A percentile compares a stretch with the other conserved stretches of the same genome.
Evolutionary conservation across 2,888 invertebrate species (phyloP).

Genomic region (Aethes cnicana): DNA sequence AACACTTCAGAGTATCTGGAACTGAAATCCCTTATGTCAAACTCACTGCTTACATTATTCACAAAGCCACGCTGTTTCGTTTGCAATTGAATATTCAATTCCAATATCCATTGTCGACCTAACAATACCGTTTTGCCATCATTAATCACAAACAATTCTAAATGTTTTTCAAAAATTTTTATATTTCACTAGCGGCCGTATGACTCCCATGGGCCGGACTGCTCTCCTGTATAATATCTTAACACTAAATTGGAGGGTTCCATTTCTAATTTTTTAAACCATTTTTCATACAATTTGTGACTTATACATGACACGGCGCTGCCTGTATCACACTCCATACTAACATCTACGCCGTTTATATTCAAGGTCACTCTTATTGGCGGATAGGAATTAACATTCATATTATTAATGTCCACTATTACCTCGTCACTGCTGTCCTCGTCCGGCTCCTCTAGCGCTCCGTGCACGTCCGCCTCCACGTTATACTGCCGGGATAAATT

Average conservation of each 20-base stretch:
- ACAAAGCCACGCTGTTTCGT: neutral
- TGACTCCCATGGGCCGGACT: neutral
- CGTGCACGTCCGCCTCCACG: neutral
- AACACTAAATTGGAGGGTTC: neutral
- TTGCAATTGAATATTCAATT: neutral
- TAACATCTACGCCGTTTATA: neutral
- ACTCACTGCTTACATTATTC: neutral
- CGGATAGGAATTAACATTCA: neutral
- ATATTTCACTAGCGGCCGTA: neutral
- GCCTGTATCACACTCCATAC: slow-evolving; percentile 1
- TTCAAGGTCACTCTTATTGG: neutral
- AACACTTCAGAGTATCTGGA: slow-evolving; percentile 7
- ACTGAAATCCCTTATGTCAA: neutral
- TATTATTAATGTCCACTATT: neutral
- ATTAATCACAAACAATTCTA: slow-evolving; percentile 3
- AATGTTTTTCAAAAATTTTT: neutral
- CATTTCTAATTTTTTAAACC: neutral
- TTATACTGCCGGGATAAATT: neutral
- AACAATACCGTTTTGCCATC: neutral
- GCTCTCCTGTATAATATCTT: slow-evolving; percentile 3
- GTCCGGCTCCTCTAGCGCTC: neutral
- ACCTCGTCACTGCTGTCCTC: slow-evolving; percentile 10
- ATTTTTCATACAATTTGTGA: neutral
- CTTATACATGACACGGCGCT: slow-evolving; percentile 1
- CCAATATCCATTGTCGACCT: slow-evolving; percentile 1